Conservation (phyloP, 2,888 invertebrate species). For the Exephanes ischioxanthus region DNA sequence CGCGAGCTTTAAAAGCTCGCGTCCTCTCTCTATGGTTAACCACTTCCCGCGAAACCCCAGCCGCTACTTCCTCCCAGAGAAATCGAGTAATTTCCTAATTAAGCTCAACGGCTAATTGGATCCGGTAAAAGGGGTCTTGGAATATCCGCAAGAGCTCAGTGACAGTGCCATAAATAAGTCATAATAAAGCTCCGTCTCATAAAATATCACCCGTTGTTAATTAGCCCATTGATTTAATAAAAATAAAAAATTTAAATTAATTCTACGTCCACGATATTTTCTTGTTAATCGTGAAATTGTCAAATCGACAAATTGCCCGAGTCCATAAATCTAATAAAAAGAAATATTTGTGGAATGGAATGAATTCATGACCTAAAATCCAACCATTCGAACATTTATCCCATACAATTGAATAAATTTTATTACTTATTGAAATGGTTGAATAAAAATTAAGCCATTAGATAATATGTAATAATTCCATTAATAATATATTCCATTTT, state of each 20-base stretch:
- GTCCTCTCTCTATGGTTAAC: slow-evolving; percentile 9
- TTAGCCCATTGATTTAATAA: not conserved
- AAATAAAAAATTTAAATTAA: not conserved
- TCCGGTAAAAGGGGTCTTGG: not conserved
- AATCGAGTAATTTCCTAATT: slow-evolving; percentile 29
- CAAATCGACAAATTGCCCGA: too few species aligned
- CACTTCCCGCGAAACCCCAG: slow-evolving; percentile 2
- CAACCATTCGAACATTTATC: too few species aligned
- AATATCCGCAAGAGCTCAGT: not conserved
- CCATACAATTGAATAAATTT: too few species aligned
- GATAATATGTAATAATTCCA: too few species aligned
- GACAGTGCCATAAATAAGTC: not conserved
- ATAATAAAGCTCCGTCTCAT: not conserved
- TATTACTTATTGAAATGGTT: too few species aligned
- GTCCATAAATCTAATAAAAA: too few species aligned
- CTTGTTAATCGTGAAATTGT: too few species aligned
- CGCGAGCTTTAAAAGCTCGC: slow-evolving; percentile 19
- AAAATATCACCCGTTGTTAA: not conserved
- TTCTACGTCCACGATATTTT: not conserved
- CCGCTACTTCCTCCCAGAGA: not conserved
- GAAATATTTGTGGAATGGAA: too few species aligned
- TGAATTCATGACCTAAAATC: too few species aligned
- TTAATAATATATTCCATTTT: too few species aligned
- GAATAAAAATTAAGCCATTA: too few species aligned
- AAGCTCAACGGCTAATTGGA: slow-evolving; percentile 16